Percentiles rank a stretch among this genome's conserved stretches.
These are phyloP conservation scores for Pagetopsis macropterus DNA, from an alignment of 2,797 vertebrate genomes.

Conservation along the genomic window DNA sequence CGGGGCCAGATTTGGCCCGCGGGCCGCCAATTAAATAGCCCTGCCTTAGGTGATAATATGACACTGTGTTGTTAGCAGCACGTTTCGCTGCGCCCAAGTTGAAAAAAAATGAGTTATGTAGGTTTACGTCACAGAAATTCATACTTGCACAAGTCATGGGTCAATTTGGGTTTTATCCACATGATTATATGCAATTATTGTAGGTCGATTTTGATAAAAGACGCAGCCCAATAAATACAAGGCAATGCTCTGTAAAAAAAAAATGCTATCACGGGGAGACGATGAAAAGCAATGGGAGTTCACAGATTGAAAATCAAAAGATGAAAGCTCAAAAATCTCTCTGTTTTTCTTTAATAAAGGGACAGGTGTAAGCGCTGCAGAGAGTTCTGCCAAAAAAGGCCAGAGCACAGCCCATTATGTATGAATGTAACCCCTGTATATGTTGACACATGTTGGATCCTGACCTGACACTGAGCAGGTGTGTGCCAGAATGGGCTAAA, in stretches of 20 bases:
- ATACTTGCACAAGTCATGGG: no score
- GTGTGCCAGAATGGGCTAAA: constrained; percentile 53
- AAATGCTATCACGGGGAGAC: constrained; percentile 11
- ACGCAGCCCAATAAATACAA: background rate
- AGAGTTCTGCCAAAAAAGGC: constrained; percentile 26
- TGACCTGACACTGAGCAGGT: constrained; percentile 69
- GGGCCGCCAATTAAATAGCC: no score
- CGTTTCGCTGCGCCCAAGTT: no score
- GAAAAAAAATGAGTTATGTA: no score
- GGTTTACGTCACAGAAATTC: no score
- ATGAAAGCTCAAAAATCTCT: constrained; percentile 4
- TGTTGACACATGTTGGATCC: constrained; percentile 62
- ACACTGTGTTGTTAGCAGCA: no score
- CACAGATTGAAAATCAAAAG: constrained; percentile 22
- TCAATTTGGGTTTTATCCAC: background rate
- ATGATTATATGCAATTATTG: background rate
- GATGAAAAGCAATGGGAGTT: constrained; percentile 11
- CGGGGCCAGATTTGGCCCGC: no score
- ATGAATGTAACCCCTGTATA: constrained; percentile 44
- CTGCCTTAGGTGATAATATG: no score
- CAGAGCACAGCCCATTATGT: constrained; percentile 31
- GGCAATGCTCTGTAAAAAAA: background rate
- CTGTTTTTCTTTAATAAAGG: constrained; percentile 19
- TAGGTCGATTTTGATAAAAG: background rate
- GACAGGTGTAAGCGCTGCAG: constrained; percentile 33